phyloP scores from a whole-genome alignment of 2,888 invertebrate genomes.

The Loripinus fragilis region DNA sequence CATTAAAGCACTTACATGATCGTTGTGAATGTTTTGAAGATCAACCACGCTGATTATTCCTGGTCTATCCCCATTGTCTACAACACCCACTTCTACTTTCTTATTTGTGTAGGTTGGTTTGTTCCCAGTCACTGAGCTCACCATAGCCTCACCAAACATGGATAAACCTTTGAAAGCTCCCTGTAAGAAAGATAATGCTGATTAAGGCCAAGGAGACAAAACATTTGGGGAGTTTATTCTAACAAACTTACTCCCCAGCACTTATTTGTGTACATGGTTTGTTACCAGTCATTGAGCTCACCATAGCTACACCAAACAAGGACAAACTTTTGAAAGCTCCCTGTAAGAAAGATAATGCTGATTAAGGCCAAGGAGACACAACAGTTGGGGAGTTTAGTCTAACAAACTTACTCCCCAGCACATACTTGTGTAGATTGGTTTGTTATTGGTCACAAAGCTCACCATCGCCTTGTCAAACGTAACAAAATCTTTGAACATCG shows the following conservation, averaged over 20 bases:
- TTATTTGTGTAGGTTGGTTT: slow-evolving; percentile 77
- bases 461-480: slow-evolving; percentile 94
- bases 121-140: slow-evolving; percentile 92
- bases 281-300: slow-evolving; percentile 92
- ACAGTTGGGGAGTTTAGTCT: too few relatives aligned
- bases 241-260: too few relatives aligned
- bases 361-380: too few relatives aligned
- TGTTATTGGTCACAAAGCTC: slow-evolving; percentile 91
- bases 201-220: too few relatives aligned
- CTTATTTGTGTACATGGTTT: slow-evolving; percentile 77
- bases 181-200: slow-evolving; percentile 72
- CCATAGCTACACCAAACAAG: slow-evolving; percentile 93
- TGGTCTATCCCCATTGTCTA: slow-evolving; percentile 85
- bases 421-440: slow-evolving; percentile 75
- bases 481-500: slow-evolving; percentile 94
- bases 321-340: slow-evolving; percentile 95
- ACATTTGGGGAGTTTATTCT: too few relatives aligned
- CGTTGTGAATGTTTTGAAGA: slow-evolving; percentile 78
- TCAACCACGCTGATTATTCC: slow-evolving; percentile 96
- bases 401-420: slow-evolving; percentile 71
- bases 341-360: slow-evolving; percentile 72
- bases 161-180: slow-evolving; percentile 95
- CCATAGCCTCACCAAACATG: slow-evolving; percentile 93
- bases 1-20: slow-evolving; percentile 77
- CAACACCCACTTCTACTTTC: slow-evolving; percentile 69